phyloP scores from a whole-genome alignment of 2,113 vertebrate species.

The Murina feae region DNA sequence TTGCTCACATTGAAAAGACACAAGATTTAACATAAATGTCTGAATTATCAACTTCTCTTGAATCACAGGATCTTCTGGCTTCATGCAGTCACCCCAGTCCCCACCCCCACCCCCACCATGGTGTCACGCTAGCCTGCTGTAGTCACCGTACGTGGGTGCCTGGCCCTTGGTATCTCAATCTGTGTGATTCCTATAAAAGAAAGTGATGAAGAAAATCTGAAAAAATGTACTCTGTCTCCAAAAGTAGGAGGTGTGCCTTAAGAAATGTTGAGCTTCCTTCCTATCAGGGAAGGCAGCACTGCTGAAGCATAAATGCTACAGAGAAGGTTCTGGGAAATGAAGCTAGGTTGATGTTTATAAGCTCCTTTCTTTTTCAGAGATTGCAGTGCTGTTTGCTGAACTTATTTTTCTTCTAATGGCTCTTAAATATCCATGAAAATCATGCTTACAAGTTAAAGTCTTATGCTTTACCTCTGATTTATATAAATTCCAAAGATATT shows the following conservation, averaged over 20 bases:
- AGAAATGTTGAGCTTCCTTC: background rate
- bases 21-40: background rate
- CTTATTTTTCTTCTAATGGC: background rate
- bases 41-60: background rate
- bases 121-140: background rate
- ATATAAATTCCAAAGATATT: slow-evolving; percentile 31
- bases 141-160: background rate
- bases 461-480: slow-evolving; percentile 25
- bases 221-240: background rate
- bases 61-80: background rate
- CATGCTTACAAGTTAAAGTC: background rate
- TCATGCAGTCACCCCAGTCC: fast-evolving
- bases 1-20: background rate
- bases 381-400: background rate
- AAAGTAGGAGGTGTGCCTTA: background rate
- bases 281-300: background rate
- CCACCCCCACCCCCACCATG: no score
- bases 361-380: background rate
- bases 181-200: background rate
- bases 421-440: background rate
- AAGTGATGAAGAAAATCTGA: background rate
- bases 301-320: no score
- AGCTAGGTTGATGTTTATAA: background rate
- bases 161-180: background rate
- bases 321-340: background rate